Evolutionary conservation across 2,888 invertebrate genomes (phyloP).

Genomic region (Pecten maximus): DNA sequence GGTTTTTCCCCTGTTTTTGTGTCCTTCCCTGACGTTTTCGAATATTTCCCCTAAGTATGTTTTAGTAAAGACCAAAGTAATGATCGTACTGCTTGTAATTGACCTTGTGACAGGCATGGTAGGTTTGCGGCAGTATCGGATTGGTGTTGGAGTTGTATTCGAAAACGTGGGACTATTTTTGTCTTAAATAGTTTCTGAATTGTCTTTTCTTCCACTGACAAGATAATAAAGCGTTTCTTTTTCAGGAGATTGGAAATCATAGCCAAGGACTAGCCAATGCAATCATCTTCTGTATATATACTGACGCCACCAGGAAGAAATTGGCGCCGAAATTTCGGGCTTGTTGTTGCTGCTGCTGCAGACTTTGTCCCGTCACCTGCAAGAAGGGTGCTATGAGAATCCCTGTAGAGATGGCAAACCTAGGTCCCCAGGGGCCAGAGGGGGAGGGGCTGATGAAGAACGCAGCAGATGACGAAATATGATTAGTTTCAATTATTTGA

Average conservation of each 20-base stretch:
- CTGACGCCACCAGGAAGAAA: constrained; percentile 57
- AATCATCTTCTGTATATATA: constrained; percentile 61
- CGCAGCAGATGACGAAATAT: constrained; percentile 14
- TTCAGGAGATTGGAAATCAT: constrained; percentile 66
- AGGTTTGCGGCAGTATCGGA: no score
- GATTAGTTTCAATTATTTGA: not conserved
- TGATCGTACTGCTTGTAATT: no score
- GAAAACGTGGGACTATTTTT: no score
- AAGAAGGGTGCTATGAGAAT: not conserved
- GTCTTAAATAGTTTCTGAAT: no score
- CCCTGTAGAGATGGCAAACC: not conserved
- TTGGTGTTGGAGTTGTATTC: no score
- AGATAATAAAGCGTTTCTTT: not conserved
- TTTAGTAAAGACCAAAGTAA: no score
- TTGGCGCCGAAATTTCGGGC: constrained; percentile 45
- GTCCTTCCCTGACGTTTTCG: no score
- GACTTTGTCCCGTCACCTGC: not conserved
- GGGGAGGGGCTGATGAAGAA: not conserved
- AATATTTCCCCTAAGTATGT: no score
- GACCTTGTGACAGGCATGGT: no score
- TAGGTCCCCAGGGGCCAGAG: not conserved
- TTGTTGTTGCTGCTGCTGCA: constrained; percentile 31
- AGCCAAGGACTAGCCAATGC: constrained; percentile 64
- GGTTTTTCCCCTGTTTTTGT: no score
- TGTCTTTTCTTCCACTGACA: no score